These are phyloP conservation scores for Struthidea cinerea DNA, from an alignment of 2,113 vertebrate species.

Conservation along the genomic window DNA sequence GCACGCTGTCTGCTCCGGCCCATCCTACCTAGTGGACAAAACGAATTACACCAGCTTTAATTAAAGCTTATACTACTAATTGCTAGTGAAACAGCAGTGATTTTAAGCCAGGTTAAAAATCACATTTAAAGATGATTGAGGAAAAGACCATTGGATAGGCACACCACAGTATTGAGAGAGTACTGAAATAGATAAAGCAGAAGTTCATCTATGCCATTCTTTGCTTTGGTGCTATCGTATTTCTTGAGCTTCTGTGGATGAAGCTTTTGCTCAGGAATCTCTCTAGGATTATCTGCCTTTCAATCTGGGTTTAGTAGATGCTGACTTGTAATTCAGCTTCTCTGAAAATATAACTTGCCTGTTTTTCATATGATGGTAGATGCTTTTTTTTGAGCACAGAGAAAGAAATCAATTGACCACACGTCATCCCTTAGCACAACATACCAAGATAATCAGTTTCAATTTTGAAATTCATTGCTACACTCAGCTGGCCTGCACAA, in stretches of 20 bases:
- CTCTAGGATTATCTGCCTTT: not conserved
- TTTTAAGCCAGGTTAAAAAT: conserved; percentile 7
- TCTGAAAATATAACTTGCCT: not conserved
- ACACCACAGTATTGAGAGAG: not conserved
- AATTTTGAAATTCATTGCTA: not conserved
- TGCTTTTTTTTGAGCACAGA: not conserved
- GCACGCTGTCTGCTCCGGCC: not conserved
- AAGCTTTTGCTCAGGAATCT: not conserved
- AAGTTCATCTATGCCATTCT: not conserved
- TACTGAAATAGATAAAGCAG: not conserved
- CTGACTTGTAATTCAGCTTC: not conserved
- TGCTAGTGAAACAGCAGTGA: not conserved
- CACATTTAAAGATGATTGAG: not conserved
- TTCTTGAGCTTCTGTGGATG: not conserved
- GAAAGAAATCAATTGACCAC: not conserved
- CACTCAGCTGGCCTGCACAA: not conserved
- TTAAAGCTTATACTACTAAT: not conserved
- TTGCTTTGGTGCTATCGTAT: not conserved
- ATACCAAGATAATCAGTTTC: not conserved
- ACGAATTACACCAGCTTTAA: conserved; percentile 6
- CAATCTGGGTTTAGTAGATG: not conserved
- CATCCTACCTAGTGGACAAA: not conserved
- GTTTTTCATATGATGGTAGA: not conserved
- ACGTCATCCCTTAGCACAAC: not conserved
- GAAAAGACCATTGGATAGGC: not conserved